These are phyloP conservation scores for Ceyx cyanopectus DNA, from an alignment of 2,113 vertebrate species.

Conservation along the genomic window DNA sequence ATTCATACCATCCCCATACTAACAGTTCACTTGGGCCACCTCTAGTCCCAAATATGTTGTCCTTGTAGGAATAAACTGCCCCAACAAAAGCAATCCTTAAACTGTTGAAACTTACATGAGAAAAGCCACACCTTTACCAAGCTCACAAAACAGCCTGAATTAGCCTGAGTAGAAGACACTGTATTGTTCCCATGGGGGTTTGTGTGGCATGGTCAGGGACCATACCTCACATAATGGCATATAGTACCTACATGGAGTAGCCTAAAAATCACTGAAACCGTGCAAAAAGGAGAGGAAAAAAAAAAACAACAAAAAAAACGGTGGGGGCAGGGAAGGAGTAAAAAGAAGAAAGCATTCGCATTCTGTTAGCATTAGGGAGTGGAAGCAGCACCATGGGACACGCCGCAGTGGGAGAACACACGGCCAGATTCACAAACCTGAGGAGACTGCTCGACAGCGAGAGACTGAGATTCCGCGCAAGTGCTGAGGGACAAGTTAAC, in stretches of 20 bases:
- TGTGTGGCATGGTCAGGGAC: neutral
- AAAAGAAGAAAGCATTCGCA: neutral
- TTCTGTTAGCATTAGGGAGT: neutral
- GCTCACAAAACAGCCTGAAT: neutral
- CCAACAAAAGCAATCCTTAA: neutral
- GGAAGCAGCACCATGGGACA: neutral
- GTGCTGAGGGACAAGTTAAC: neutral
- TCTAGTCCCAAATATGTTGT: neutral
- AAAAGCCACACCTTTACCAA: neutral
- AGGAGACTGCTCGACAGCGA: neutral
- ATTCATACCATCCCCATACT: neutral
- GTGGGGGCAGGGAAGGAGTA: too few species aligned
- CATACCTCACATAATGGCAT: neutral
- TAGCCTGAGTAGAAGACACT: neutral
- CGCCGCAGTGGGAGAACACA: neutral
- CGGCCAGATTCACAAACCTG: neutral
- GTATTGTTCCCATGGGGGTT: neutral
- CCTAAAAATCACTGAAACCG: neutral
- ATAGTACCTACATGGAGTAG: neutral
- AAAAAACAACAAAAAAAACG: too few species aligned
- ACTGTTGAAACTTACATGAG: neutral
- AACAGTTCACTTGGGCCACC: neutral
- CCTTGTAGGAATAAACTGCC: neutral
- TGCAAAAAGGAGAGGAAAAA: accelerated
- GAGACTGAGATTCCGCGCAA: neutral